Evolutionary conservation across 1,140 invertebrate species (phyloP).

Genomic region (Mactra quadrangularis): DNA sequence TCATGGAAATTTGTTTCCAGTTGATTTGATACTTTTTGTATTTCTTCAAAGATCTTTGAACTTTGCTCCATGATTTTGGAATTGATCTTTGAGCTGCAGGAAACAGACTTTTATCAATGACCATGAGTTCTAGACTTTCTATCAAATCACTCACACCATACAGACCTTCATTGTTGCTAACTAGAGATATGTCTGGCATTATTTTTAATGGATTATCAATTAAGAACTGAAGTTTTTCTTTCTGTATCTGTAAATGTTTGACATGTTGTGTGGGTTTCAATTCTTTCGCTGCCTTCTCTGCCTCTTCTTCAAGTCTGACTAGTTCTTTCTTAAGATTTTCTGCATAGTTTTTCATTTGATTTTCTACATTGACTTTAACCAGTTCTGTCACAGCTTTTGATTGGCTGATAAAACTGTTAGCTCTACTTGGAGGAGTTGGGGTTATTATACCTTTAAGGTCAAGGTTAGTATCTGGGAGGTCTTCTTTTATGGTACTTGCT

Average conservation of each 20-base stretch:
- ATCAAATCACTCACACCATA: constrained; percentile 74
- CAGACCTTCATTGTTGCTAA: constrained; percentile 75
- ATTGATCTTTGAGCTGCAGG: constrained; percentile 76
- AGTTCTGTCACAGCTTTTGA: constrained; percentile 58
- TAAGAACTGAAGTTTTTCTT: constrained; percentile 71
- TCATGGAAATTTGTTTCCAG: constrained; percentile 72
- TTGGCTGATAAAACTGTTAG: constrained; percentile 43
- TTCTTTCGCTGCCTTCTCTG: constrained; percentile 32
- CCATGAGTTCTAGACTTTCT: constrained; percentile 79
- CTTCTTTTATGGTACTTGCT: constrained; percentile 25
- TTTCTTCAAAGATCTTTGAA: constrained; percentile 73
- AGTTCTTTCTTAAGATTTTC: constrained; percentile 68
- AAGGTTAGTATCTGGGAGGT: neutral
- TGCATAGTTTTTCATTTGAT: constrained; percentile 66
- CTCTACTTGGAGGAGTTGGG: constrained; percentile 34
- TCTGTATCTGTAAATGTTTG: constrained; percentile 68
- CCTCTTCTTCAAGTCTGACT: constrained; percentile 65
- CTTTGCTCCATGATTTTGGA: constrained; percentile 75
- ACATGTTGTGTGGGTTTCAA: constrained; percentile 58
- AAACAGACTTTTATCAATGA: constrained; percentile 78
- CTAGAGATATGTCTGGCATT: constrained; percentile 69
- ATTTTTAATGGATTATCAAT: constrained; percentile 70
- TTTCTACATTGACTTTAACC: constrained; percentile 64
- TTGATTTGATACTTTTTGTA: constrained; percentile 71
- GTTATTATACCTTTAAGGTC: constrained; percentile 13